phyloP scores from a whole-genome alignment of 2,888 invertebrate species.

The Caenorhabditis sinica region DNA sequence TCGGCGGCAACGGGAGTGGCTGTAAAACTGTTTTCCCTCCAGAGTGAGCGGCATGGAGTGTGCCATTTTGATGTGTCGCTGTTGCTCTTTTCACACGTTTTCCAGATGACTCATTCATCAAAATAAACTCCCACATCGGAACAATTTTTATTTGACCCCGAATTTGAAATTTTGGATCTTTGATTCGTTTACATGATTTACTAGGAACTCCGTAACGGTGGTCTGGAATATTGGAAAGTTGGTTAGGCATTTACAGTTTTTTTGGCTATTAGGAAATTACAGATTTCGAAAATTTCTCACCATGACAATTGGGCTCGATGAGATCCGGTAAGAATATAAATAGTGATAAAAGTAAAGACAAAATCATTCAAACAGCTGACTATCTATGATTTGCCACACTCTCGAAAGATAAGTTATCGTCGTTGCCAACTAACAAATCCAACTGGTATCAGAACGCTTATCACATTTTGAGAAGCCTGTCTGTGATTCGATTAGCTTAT shows the following conservation, averaged over 20 bases:
- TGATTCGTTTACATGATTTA: conserved; percentile 59
- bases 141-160: conserved; percentile 59
- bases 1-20: background rate
- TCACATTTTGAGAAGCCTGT: conserved; percentile 59
- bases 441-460: conserved; percentile 56
- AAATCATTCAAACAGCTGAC: conserved; percentile 24
- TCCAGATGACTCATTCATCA: conserved; percentile 38
- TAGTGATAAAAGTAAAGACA: conserved; percentile 35
- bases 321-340: conserved; percentile 30
- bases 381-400: conserved; percentile 11
- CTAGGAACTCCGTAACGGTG: conserved; percentile 50
- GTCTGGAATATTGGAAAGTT: conserved; percentile 17
- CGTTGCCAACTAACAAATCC: conserved; percentile 9
- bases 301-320: conserved; percentile 40
- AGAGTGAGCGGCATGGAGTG: conserved; percentile 27
- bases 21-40: conserved; percentile 23
- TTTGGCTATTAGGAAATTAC: too few species aligned
- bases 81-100: conserved; percentile 35
- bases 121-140: conserved; percentile 64
- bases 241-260: background rate
- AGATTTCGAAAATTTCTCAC: conserved; percentile 18
- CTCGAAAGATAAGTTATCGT: conserved; percentile 42
- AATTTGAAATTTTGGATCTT: conserved; percentile 62
- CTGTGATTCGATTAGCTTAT: conserved; percentile 56
- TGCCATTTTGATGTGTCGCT: conserved; percentile 16